Evolutionary conservation across 37 sponge, comb jelly and placozoan genomes (phyloP), one percentile per base, ranked within the genome.

Genomic region (Theonella swinhoei): DNA sequence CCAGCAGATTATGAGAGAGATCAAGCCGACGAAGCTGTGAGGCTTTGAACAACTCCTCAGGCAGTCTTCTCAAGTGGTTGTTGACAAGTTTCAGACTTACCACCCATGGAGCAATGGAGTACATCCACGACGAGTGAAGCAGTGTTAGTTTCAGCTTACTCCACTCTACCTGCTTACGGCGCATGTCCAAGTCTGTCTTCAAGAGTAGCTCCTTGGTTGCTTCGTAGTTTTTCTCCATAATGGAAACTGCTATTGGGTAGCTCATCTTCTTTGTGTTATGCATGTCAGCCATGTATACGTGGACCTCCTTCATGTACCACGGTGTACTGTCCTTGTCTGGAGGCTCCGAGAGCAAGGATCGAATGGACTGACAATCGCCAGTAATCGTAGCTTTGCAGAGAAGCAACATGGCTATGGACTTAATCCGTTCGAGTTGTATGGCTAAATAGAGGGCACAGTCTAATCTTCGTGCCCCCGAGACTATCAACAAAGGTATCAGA

Each of bases 31-130:
- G 79, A 1, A 93, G 87, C 66, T 93, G 94, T 7, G 77, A 74
- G 23, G 94, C 80, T 20, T 64, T 38, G 68, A 83, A 86, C 29
- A 93, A 61, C 39, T 89, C 87, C 11, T 7, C 28, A 1, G 94
- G 94, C 2, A 89, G 68, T n/a, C 74, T 83, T 35, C 64, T 63
- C 24, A 93, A 75, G 37, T 89, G 83, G 47, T 93, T 93, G 58
- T 89, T 86, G 70, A 70, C 84, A 17, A 89, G 75, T 71, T 89
- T 89, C 40, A 93, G 87, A 40, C 60, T 80, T 8, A 93, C 87
- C 3, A 93, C 94, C 94, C 94, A 93, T 0, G 94, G 94, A 29
- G 94, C 83, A 23, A 93, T 86, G 42, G 94, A 87, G 69, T 89
- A 86, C 60, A 93, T 76, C 94, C 94, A 93, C 40, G 87, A 79